Conservation (phyloP, 2,888 invertebrate species). For the Dromius quadrimaculatus region DNA sequence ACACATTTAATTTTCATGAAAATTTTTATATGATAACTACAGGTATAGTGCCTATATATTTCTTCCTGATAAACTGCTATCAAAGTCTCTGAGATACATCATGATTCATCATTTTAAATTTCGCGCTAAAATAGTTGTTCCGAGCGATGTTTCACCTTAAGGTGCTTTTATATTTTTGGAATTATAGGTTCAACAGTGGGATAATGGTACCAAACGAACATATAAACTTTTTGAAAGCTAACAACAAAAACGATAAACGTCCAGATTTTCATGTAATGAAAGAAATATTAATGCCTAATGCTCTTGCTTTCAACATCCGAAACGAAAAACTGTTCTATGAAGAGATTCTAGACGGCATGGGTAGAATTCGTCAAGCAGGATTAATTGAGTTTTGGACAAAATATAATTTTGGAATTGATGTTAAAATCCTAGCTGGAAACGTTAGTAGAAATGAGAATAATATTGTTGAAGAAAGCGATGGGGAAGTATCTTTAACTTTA, state of each 20-base stretch:
- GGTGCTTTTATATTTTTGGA: neutral
- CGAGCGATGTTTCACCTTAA: no score
- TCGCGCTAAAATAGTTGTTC: no score
- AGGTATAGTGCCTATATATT: no score
- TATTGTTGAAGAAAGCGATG: neutral
- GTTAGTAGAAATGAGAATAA: neutral
- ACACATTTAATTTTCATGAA: no score
- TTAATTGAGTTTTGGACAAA: slow-evolving; percentile 12
- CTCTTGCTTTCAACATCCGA: slow-evolving; percentile 22
- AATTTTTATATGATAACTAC: no score
- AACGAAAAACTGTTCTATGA: slow-evolving; percentile 35
- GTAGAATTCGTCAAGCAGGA: slow-evolving; percentile 26
- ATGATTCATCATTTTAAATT: no score
- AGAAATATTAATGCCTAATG: slow-evolving; percentile 44
- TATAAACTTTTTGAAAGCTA: slow-evolving; percentile 29
- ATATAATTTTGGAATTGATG: slow-evolving; percentile 15
- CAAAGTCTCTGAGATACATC: no score
- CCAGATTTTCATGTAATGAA: slow-evolving; percentile 17
- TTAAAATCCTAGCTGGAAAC: neutral
- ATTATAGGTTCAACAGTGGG: neutral
- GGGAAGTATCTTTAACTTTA: slow-evolving; percentile 8
- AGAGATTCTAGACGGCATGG: slow-evolving; percentile 31
- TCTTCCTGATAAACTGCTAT: no score
- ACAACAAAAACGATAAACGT: slow-evolving; percentile 8
- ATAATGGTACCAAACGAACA: slow-evolving; percentile 24